These are phyloP conservation scores for Mustelus asterias DNA, from an alignment of 2,113 vertebrate species.

Conservation along the genomic window DNA sequence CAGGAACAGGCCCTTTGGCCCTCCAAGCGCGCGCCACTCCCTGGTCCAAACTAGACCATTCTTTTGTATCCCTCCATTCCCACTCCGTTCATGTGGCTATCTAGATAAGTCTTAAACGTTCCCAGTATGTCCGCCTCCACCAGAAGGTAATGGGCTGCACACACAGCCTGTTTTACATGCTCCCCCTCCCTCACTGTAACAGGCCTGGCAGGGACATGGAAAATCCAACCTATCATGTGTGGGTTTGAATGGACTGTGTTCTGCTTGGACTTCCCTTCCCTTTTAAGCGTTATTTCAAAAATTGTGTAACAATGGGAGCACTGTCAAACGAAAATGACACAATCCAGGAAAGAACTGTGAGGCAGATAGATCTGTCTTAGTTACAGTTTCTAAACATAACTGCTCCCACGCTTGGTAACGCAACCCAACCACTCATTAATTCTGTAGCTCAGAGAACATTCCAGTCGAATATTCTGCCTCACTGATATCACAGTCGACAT, in stretches of 20 bases:
- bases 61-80: too few relatives aligned
- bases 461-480: neutral
- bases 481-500: neutral
- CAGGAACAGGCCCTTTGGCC: too few relatives aligned
- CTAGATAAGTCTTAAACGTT: too few relatives aligned
- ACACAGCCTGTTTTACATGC: too few relatives aligned
- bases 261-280: slow-evolving; percentile 37
- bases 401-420: neutral
- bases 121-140: too few relatives aligned
- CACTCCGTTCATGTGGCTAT: too few relatives aligned
- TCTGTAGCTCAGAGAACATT: neutral
- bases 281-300: neutral
- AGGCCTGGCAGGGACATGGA: too few relatives aligned
- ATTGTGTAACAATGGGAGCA: neutral
- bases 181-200: too few relatives aligned
- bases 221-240: slow-evolving; percentile 40
- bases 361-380: neutral
- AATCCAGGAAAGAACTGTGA: neutral
- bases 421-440: neutral
- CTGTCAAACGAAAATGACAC: neutral
- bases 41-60: too few relatives aligned
- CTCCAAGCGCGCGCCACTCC: too few relatives aligned
- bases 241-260: slow-evolving; percentile 44
- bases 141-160: too few relatives aligned
- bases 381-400: slow-evolving; percentile 7